A percentile compares a stretch with the other conserved stretches of the same genome.
These are phyloP conservation scores for Lithophane semibrunnea DNA, from an alignment of 2,888 invertebrate species.

Conservation along the genomic window DNA sequence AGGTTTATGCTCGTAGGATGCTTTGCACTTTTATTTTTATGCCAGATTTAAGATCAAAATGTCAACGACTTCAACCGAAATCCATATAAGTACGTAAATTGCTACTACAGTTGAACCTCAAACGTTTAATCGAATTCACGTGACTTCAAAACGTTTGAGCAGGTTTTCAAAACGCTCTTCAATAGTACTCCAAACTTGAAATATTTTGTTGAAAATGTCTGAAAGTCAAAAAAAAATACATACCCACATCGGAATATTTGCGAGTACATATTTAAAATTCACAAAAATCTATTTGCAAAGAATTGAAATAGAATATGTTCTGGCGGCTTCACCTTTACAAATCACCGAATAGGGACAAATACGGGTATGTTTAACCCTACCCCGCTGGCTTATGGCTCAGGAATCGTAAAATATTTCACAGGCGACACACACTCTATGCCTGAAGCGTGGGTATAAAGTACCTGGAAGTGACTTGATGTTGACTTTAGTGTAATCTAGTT, in stretches of 20 bases:
- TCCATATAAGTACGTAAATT: not conserved
- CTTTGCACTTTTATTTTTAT: not conserved
- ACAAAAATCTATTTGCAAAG: constrained; percentile 65
- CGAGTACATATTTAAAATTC: constrained; percentile 33
- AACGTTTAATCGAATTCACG: constrained; percentile 37
- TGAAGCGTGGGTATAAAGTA: constrained; percentile 61
- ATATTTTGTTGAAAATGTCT: constrained; percentile 34
- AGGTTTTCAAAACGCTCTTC: constrained; percentile 31
- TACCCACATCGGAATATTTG: constrained; percentile 18
- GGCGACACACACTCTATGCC: constrained; percentile 76
- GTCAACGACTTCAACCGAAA: not conserved
- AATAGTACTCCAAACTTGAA: constrained; percentile 32
- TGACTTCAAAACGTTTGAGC: constrained; percentile 40
- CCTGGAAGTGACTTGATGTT: constrained; percentile 71
- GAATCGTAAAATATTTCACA: constrained; percentile 89
- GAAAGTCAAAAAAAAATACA: constrained; percentile 33
- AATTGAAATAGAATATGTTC: constrained; percentile 68
- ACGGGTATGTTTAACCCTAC: constrained; percentile 80
- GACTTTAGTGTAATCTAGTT: constrained; percentile 20
- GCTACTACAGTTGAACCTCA: constrained; percentile 13
- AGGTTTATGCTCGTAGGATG: not conserved
- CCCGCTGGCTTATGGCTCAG: constrained; percentile 83
- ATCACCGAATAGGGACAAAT: constrained; percentile 85
- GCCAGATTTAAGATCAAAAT: constrained; percentile 1
- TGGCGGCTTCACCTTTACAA: constrained; percentile 74